phyloP scores from a whole-genome alignment of 2,113 vertebrate species.

The Clarias magur region DNA sequence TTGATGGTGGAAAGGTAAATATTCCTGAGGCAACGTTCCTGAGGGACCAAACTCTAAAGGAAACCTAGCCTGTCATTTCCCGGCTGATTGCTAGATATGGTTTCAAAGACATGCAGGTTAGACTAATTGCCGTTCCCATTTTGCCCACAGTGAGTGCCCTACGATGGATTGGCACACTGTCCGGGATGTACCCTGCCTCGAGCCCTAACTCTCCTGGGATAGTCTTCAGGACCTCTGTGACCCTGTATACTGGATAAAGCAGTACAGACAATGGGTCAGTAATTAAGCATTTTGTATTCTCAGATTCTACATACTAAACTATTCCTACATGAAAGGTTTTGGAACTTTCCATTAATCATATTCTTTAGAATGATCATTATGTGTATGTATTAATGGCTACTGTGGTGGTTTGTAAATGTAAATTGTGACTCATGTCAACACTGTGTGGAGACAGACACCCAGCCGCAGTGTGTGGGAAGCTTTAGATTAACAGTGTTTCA shows the following conservation, averaged over 20 bases:
- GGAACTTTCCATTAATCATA: background rate
- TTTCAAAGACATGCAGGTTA: no score
- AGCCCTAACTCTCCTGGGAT: no score
- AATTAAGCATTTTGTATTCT: background rate
- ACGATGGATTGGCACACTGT: no score
- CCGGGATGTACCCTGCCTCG: no score
- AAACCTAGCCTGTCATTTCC: background rate
- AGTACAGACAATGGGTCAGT: no score
- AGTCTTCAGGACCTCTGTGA: no score
- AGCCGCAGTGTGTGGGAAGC: background rate
- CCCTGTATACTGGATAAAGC: no score
- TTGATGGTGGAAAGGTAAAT: background rate
- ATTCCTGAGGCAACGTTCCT: background rate
- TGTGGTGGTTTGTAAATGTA: background rate
- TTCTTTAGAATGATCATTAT: background rate
- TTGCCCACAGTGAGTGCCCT: no score
- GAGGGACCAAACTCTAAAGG: background rate
- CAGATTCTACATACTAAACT: background rate
- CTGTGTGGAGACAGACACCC: background rate
- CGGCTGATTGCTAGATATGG: background rate
- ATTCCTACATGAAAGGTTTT: background rate
- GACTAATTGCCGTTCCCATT: no score
- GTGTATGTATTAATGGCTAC: background rate
- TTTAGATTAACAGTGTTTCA: no score
- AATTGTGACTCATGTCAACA: background rate